A percentile compares a stretch with the other conserved stretches of the same genome.
phyloP scores from a whole-genome alignment of 2,888 invertebrate species.

The Brachyptera risi region DNA sequence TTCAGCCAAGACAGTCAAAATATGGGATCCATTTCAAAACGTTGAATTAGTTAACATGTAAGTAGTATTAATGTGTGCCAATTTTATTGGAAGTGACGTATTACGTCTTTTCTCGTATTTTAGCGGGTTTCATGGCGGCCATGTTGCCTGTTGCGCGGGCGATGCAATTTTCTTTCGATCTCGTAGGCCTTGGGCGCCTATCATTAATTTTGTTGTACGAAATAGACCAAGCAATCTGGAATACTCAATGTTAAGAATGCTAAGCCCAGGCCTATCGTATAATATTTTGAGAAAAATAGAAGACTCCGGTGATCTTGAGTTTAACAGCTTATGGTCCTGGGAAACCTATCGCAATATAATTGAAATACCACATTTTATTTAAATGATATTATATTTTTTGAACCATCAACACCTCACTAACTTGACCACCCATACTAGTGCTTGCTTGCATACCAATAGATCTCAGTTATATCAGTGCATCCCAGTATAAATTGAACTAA shows the following conservation, averaged over 20 bases:
- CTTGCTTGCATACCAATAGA: no score
- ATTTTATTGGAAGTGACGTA: not conserved
- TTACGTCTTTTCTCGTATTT: slow-evolving; percentile 9
- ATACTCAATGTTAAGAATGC: no score
- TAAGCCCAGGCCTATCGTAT: no score
- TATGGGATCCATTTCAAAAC: not conserved
- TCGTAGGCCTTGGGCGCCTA: not conserved
- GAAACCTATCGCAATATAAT: no score
- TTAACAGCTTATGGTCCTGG: no score
- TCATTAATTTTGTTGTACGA: not conserved
- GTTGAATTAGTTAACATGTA: not conserved
- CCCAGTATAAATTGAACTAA: no score
- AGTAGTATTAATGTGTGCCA: not conserved
- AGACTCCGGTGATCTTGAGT: not conserved
- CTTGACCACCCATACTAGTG: no score
- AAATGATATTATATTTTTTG: no score
- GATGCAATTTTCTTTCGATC: slow-evolving; percentile 14
- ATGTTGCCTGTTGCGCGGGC: slow-evolving; percentile 31
- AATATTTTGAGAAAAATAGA: not conserved
- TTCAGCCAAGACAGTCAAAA: not conserved
- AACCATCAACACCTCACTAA: no score
- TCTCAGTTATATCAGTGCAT: no score
- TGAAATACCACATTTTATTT: no score
- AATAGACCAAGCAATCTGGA: no score
- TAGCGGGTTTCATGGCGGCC: slow-evolving; percentile 31